phyloP scores from a whole-genome alignment of 2,888 invertebrate genomes.

The Scrobipalpa atriplicella region DNA sequence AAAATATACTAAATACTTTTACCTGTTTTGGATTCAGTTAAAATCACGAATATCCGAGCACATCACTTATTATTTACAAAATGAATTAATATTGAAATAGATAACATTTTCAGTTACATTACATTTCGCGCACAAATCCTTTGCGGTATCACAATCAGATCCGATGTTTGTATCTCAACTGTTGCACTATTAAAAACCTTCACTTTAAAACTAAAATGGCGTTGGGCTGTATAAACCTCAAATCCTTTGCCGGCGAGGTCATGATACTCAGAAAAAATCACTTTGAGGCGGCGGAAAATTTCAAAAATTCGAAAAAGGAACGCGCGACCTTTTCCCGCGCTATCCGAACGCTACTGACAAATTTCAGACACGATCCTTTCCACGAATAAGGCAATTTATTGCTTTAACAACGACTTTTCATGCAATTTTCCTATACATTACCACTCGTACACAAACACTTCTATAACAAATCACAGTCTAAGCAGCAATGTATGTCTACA shows the following conservation, averaged over 20 bases:
- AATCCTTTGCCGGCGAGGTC: constrained; percentile 18
- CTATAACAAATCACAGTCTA: not conserved
- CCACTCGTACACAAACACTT: not conserved
- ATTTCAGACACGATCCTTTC: constrained; percentile 6
- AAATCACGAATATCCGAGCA: not conserved
- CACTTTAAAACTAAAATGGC: not conserved
- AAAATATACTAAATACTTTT: too few species aligned
- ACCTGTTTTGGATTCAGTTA: too few species aligned
- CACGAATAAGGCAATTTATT: constrained; percentile 14
- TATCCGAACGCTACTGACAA: constrained; percentile 33
- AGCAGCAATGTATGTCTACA: not conserved
- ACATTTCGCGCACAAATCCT: constrained; percentile 5
- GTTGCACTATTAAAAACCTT: not conserved
- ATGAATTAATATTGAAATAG: not conserved
- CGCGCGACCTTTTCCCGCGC: constrained; percentile 38
- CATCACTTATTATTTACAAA: not conserved
- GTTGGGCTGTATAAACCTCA: not conserved
- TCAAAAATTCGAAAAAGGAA: constrained; percentile 29
- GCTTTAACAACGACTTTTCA: constrained; percentile 31
- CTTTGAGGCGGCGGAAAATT: constrained; percentile 48
- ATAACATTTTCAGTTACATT: not conserved
- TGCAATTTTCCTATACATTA: not conserved
- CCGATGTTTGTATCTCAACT: not conserved
- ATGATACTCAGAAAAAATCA: constrained; percentile 31
- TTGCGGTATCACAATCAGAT: not conserved